These are phyloP conservation scores for Eulimnadia texana DNA, from an alignment of 1,140 invertebrate genomes.

Conservation along the genomic window DNA sequence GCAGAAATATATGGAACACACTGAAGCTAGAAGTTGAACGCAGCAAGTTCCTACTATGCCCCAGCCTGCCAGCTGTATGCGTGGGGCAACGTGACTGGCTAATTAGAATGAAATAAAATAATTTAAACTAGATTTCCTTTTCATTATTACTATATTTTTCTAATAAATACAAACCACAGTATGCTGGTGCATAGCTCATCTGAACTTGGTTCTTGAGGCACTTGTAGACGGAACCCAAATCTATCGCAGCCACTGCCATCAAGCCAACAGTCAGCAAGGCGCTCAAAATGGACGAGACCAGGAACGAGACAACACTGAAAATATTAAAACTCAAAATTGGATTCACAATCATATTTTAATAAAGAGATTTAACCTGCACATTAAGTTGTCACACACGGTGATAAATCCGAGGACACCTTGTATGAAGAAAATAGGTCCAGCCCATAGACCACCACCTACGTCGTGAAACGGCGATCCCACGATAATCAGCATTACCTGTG, in stretches of 20 bases:
- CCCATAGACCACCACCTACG: slow-evolving; percentile 11
- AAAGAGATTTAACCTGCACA: no score
- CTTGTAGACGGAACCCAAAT: slow-evolving; percentile 12
- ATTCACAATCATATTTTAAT: no score
- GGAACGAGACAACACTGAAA: slow-evolving; percentile 10
- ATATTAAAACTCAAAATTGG: background rate
- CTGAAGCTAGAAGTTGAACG: slow-evolving; percentile 10
- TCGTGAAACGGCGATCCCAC: slow-evolving; percentile 9
- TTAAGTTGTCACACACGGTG: slow-evolving; percentile 3
- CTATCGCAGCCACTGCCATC: slow-evolving; percentile 10
- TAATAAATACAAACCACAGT: slow-evolving; percentile 8
- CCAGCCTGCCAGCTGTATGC: slow-evolving; percentile 1
- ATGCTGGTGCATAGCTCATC: background rate
- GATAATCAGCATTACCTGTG: slow-evolving; percentile 10
- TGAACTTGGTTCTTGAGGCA: slow-evolving; percentile 4
- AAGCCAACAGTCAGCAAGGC: slow-evolving; percentile 12
- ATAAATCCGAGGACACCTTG: slow-evolving; percentile 14
- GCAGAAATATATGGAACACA: slow-evolving; percentile 11
- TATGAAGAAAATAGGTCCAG: slow-evolving; percentile 14
- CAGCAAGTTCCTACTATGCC: slow-evolving; percentile 4
- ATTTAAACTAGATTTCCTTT: background rate
- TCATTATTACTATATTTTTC: background rate
- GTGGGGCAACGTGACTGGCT: background rate
- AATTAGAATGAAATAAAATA: background rate
- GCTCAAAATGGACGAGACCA: slow-evolving; percentile 12